Evolutionary conservation across 2,113 vertebrate species (phyloP), one percentile per base, ranked within the genome.

Genomic region (Carollia perspicillata): DNA sequence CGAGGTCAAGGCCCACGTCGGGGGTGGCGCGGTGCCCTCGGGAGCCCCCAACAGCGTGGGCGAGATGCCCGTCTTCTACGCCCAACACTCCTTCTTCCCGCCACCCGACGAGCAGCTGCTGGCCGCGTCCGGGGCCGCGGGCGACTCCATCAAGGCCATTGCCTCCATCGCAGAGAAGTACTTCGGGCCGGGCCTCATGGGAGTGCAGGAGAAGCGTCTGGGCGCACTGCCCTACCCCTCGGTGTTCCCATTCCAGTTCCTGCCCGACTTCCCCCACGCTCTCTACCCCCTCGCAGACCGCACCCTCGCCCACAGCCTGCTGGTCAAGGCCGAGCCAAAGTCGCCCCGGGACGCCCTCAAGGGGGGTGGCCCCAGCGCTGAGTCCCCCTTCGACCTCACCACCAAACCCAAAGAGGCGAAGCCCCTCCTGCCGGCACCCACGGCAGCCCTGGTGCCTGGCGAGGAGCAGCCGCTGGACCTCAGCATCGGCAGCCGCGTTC

Each of bases 81-180:
- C 99, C 37, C 99, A 99, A 95, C 99, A 99, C 98, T 99, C 99
- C 94, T 99, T 99, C 98, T 99, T 99, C 85, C 99, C 99, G 11
- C 99, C 99, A 0, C 99, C 99, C 0, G 99, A 99, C 53, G 99
- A 99, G 97, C 99, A 99, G 98, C 99, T 99, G 77, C 99, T 99
- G 40, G 99, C 99, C 0, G 98, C 99, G 49, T 97, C 99, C 0
- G 98, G 98, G 2, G 99, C 99, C 5, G 98, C 99, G 0, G 99
- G 99, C 30, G 99, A 99, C 98, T 99, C 99, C 49, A 99, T 99
- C 95, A 99, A 99, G 98, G 99, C 99, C 44, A 99, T 99, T 0
- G 99, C 99, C 16, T 99, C 99, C 97, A 99, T 99, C 6, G 99
- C 99, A 0, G 99, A 99, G 98, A 99, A 99, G 92, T 99, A 99